Evolutionary conservation across 1,140 invertebrate genomes (phyloP).

Genomic region (Brachionus paranguensis): DNA sequence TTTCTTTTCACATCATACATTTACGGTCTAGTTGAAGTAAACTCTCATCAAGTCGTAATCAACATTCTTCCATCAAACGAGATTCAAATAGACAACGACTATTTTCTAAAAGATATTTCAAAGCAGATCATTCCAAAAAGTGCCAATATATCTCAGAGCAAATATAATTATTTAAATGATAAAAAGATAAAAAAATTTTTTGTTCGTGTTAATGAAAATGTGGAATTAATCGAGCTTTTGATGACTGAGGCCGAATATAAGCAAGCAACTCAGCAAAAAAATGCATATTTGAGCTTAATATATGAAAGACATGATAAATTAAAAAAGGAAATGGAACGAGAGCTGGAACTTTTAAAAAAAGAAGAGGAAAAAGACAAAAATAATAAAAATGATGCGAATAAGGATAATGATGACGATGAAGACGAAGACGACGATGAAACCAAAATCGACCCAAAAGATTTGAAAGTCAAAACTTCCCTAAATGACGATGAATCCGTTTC

Average conservation of each 20-base stretch:
- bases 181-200: conserved; percentile 11
- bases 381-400: neutral
- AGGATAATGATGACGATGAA: neutral
- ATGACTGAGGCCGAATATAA: neutral
- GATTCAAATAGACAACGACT: neutral
- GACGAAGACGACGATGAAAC: conserved; percentile 1
- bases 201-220: neutral
- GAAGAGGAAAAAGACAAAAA: conserved; percentile 19
- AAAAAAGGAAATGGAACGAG: neutral
- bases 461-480: neutral
- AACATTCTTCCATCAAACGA: neutral
- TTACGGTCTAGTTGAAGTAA: conserved; percentile 3
- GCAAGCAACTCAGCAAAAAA: neutral
- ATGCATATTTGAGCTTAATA: neutral
- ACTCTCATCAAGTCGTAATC: neutral
- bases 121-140: neutral
- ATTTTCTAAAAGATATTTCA: neutral
- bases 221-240: neutral
- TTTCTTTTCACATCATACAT: neutral
- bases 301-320: conserved; percentile 1
- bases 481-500: neutral
- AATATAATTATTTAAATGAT: neutral
- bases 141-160: neutral
- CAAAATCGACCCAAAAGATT: neutral
- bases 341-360: conserved; percentile 18